Evolutionary conservation across 1,140 invertebrate species (phyloP).

Genomic region (Orussus abietinus): DNA sequence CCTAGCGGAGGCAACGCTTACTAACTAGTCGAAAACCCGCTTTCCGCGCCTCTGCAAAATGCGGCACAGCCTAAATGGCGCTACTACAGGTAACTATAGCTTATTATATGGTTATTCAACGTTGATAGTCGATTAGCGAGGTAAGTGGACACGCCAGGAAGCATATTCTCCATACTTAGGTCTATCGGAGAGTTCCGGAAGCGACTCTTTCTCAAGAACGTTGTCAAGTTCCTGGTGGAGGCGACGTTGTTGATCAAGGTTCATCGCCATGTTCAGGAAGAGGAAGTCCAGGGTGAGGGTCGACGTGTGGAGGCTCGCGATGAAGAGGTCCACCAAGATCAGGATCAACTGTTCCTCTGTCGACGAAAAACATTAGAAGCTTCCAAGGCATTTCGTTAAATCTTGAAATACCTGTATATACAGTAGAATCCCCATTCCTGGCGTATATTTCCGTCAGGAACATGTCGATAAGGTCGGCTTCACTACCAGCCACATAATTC

Average conservation of each 20-base stretch:
- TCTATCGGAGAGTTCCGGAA: slow-evolving; percentile 47
- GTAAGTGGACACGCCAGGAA: too few species aligned
- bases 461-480: slow-evolving; percentile 72
- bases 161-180: slow-evolving; percentile 46
- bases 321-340: slow-evolving; percentile 68
- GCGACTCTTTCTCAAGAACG: slow-evolving; percentile 45
- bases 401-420: too few species aligned
- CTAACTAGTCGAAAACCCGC: too few species aligned
- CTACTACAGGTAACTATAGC: too few species aligned
- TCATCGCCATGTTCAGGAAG: slow-evolving; percentile 63
- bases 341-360: slow-evolving; percentile 66
- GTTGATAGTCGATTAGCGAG: too few species aligned
- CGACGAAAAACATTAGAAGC: slow-evolving; percentile 14
- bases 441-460: slow-evolving; percentile 68
- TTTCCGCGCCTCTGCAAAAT: too few species aligned
- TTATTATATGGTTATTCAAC: too few species aligned
- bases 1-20: too few species aligned
- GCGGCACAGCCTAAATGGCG: too few species aligned
- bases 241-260: slow-evolving; percentile 64
- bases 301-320: slow-evolving; percentile 71
- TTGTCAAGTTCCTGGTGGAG: slow-evolving; percentile 63
- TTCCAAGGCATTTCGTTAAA: too few species aligned
- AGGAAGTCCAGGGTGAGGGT: slow-evolving; percentile 68
- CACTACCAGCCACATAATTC: slow-evolving; percentile 49
- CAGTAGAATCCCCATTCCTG: slow-evolving; percentile 58